Percentiles rank a stretch among this genome's conserved stretches.
Evolutionary conservation across 2,113 vertebrate species (phyloP).

Genomic region (Irena cyanogastra): DNA sequence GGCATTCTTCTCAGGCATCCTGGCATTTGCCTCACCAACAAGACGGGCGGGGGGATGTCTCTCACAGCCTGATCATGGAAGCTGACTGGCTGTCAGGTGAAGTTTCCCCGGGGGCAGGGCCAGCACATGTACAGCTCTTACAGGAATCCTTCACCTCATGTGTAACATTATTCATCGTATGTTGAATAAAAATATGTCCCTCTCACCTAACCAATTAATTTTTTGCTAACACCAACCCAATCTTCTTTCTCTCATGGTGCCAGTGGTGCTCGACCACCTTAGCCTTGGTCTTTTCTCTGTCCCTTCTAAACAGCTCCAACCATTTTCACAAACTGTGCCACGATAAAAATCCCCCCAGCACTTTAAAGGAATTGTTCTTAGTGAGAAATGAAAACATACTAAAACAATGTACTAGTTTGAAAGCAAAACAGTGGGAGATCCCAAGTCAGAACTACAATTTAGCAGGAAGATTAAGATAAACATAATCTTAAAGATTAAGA

Average conservation of each 20-base stretch:
- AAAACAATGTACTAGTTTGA: not conserved
- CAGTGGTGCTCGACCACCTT: not conserved
- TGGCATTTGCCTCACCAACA: too few species aligned
- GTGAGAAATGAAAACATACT: not conserved
- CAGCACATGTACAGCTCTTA: not conserved
- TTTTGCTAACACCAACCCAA: fast-evolving
- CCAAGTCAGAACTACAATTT: not conserved
- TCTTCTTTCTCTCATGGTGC: not conserved
- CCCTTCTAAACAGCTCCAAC: not conserved
- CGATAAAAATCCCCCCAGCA: not conserved
- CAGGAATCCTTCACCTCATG: not conserved
- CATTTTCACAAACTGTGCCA: not conserved
- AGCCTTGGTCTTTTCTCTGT: not conserved
- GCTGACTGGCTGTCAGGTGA: not conserved
- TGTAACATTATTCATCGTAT: too few species aligned
- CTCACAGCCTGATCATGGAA: not conserved
- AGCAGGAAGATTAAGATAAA: not conserved
- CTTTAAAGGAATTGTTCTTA: not conserved
- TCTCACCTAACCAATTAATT: not conserved
- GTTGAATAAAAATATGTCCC: not conserved
- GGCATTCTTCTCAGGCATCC: not conserved
- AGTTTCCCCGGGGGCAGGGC: not conserved
- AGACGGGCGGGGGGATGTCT: fast-evolving
- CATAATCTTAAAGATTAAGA: not conserved
- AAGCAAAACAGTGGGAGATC: not conserved